phyloP scores from a whole-genome alignment of 2,113 vertebrate genomes.

The Macaca fascicularis region T2T-MFA8v1.1 NC_088376.1:84097001-84097500 shows the following conservation, averaged over 20 bases:
- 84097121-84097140: not conserved
- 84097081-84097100: not conserved
- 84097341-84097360: not conserved
- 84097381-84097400: not conserved
- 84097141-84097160: not conserved
- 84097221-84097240: not conserved
- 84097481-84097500: not conserved
- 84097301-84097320: not conserved
- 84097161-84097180: not conserved
- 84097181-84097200: not conserved
- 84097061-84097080: not conserved
- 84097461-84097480: slow-evolving; percentile 5
- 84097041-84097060: not conserved
- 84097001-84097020: not conserved
- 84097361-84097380: not conserved
- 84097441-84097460: not conserved
- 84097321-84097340: not conserved
- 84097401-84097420: not conserved
- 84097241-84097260: not conserved
- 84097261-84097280: not conserved
- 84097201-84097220: not conserved
- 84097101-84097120: not conserved
- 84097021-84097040: not conserved
- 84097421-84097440: not conserved
- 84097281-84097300: not conserved